Base-by-base conservation (phyloP, 2,888 invertebrate species). In the Lycophotia porphyrea region DNA sequence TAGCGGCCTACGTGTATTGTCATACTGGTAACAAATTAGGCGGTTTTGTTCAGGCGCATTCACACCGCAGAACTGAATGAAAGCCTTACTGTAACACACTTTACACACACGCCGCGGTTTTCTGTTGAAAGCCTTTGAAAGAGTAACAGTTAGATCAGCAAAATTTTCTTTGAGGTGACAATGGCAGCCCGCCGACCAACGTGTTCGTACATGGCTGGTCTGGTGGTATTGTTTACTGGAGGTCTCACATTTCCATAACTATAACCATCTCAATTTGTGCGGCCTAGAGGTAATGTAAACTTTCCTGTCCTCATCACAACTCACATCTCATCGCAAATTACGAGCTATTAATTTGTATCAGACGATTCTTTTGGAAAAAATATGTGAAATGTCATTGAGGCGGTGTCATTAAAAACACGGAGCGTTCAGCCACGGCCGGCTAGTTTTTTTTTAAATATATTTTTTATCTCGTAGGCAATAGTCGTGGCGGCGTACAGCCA, bases 401-500 rank as follows among this genome's bases (percentile, higher is more conserved):
- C 65, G 58, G 34, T 47, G 63, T 71, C 80, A 79, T 84, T 81
- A 84, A 78, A 64, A 76, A 74, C 47, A 68, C 72, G 68, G 47
- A 75, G 76, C 66, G 49, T 52, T 73, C 69, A 71, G 60, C 67
- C 75, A 76, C 44, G 78, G 75, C 60, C 71, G 61, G 72, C 81
- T 82, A 82, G 83, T 82, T 80, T 80, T 74, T 85, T 84, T 80
- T 75, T 66, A 27, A 74, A 52, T 78, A 70, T 68, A 42, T 70
- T 81, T 90, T 91, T 92, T 90, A 92, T 92, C 91, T 89, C 88
- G 86, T 81, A 86, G 87, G 89, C 90, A 90, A 90, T 91, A 91
- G 91, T 89, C 81, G 87, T 81, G 82, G 80, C 67, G 80, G 80
- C 71, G 80, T 76, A 74, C 77, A 85, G 90, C 90, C 91, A 90